Base-by-base conservation (phyloP, 2,797 vertebrate species). In the Sebastes steindachneri region DNA sequence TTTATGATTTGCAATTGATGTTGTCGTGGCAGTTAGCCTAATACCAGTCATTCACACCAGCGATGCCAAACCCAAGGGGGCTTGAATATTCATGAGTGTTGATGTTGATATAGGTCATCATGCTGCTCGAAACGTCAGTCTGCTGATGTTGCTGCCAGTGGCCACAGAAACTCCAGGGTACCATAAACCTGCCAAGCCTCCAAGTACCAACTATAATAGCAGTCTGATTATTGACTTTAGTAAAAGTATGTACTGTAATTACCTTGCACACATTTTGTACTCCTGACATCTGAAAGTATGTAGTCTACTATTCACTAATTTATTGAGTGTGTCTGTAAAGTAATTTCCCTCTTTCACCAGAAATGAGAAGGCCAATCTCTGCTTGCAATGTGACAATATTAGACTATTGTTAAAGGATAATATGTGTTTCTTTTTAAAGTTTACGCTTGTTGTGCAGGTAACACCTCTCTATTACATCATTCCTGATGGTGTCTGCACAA, bases 1-100 rank as follows among this genome's bases (percentile, higher is more conserved):
- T 92, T 87, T 84, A 76, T 84, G 69, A 90, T 89, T 81, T 77
- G 82, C 88, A 84, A 70, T 81, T 80, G 77, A 89, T 88, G 90
- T 86, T 88, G 80, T 86, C 70, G 45, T 88, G 82, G 82, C 83
- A 81, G 54, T 85, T 87, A 80, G 80, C 79, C 84, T 70, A 71
- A 83, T 66, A 76, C 77, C 77, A 82, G 83, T 87, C 54, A 25
- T 87, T 91, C 85, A 81, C 81, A 84, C 62, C 67, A 65, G 29
- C 14, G 65, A 79, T 75, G 79, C 86, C 88, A 88, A 82, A 87
- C 77, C 82, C 75, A 73, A 68, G 70, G 59, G 75, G 54, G 41
- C 31, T 63, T 79, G 66, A 91, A 88, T 88, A 90, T 88, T 87
- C 85, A 93, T 83, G 68, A 79, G 7, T 66, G 74, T 68, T 79